Conservation (phyloP, 2,113 vertebrate species). For the Cryptomyrus ogoouensis region DNA sequence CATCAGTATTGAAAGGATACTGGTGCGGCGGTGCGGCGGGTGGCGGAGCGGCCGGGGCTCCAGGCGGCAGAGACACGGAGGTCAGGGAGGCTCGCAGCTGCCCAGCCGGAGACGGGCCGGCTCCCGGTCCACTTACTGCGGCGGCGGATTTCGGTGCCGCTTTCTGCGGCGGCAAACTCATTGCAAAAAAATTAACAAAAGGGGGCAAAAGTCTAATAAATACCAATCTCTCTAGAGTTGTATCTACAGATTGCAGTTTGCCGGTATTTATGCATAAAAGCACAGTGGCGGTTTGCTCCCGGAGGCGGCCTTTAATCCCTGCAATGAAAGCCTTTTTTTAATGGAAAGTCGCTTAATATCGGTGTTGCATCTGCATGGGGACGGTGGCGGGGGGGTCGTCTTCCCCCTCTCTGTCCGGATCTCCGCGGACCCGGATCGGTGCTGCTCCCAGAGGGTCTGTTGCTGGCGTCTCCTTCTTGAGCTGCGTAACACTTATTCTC, state of each 20-base stretch:
- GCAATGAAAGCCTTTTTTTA: constrained; percentile 22
- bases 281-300: neutral
- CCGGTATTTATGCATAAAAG: constrained; percentile 36
- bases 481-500: constrained; percentile 56
- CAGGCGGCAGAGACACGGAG: constrained; percentile 60
- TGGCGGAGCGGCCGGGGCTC: constrained; percentile 64
- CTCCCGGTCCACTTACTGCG: constrained; percentile 52
- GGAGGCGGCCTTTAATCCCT: constrained; percentile 22
- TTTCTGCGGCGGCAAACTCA: constrained; percentile 84
- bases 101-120: constrained; percentile 64
- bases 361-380: constrained; percentile 71
- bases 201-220: constrained; percentile 50
- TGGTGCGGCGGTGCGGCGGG: constrained; percentile 71
- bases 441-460: constrained; percentile 59
- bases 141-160: constrained; percentile 79
- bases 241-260: constrained; percentile 25
- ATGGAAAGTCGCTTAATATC: constrained; percentile 45
- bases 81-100: constrained; percentile 64
- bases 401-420: constrained; percentile 77
- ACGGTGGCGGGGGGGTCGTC: constrained; percentile 68
- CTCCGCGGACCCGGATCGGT: constrained; percentile 72
- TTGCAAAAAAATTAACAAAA: constrained; percentile 56
- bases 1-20: constrained; percentile 72
- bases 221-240: constrained; percentile 46
- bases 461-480: constrained; percentile 71